phyloP scores from a whole-genome alignment of 2,113 vertebrate species.

The Turnix velox region DNA sequence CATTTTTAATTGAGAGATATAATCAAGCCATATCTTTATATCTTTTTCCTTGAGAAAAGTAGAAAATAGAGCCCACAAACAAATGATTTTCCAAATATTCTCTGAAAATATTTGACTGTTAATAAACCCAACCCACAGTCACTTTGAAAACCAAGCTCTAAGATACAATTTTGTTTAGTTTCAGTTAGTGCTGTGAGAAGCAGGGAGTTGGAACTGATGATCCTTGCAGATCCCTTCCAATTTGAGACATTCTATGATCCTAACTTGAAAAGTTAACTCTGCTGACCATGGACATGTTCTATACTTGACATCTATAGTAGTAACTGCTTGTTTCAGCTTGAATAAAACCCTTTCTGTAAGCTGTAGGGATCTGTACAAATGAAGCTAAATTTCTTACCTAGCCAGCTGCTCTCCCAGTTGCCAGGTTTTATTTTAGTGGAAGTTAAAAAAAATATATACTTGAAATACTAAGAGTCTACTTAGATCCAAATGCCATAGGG shows the following conservation, averaged over 20 bases:
- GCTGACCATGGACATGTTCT: background rate
- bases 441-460: constrained; percentile 39
- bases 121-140: background rate
- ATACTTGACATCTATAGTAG: background rate
- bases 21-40: background rate
- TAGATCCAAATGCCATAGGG: constrained; percentile 35
- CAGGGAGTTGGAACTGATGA: background rate
- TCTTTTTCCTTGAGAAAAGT: background rate
- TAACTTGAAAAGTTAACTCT: background rate
- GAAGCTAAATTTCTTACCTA: background rate
- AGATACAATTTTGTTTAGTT: background rate
- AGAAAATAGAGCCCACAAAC: background rate
- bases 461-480: constrained; percentile 11
- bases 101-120: background rate
- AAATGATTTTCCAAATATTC: background rate
- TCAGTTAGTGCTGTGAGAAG: background rate
- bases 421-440: constrained; percentile 37
- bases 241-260: background rate
- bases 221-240: background rate
- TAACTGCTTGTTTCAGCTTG: constrained; percentile 10
- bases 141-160: background rate
- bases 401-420: background rate
- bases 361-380: background rate
- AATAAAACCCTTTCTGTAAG: background rate
- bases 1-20: background rate